phyloP scores from a whole-genome alignment of 2,888 invertebrate genomes.

The Allolobophora icterica region DNA sequence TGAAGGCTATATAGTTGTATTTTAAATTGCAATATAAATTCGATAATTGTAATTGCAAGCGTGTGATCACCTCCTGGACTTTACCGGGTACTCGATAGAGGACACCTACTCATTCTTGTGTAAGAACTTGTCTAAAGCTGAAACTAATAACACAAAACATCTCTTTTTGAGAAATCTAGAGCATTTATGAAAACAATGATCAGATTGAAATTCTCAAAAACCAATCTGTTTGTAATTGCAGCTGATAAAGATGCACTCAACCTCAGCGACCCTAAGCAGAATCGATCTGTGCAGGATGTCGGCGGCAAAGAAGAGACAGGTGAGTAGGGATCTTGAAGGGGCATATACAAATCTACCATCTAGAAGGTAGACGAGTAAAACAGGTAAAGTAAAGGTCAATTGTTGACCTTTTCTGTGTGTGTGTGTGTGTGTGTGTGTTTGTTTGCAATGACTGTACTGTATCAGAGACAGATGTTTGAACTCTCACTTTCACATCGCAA shows the following conservation, averaged over 20 bases:
- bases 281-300: neutral
- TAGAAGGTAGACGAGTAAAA: no score
- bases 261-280: neutral
- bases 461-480: no score
- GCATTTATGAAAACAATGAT: neutral
- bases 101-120: neutral
- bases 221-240: neutral
- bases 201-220: neutral
- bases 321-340: no score
- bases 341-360: no score
- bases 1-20: neutral
- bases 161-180: neutral
- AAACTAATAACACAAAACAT: neutral
- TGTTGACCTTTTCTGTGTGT: no score
- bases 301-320: neutral
- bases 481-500: no score
- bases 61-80: neutral
- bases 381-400: no score
- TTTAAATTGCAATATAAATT: neutral
- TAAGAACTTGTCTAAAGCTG: neutral
- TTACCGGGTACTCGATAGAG: neutral
- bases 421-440: no score
- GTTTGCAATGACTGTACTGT: no score
- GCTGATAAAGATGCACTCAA: slow-evolving; percentile 12
- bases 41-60: no score